A percentile compares a stretch with the other conserved stretches of the same genome.
Evolutionary conservation across 2,113 vertebrate species (phyloP).

Genomic region (Formicarius rufipectus): DNA sequence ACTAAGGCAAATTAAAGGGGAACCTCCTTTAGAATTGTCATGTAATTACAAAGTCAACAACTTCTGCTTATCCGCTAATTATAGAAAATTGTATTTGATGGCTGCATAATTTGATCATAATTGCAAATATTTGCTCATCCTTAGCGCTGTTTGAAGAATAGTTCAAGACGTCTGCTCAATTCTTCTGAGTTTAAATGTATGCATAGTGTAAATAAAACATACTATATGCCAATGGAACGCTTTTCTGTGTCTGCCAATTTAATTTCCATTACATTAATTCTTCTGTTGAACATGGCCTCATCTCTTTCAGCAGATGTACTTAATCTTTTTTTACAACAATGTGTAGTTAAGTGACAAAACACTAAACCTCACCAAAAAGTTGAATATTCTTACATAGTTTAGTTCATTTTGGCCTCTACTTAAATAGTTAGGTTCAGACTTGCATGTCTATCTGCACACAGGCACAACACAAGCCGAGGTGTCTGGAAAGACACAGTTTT

Average conservation of each 20-base stretch:
- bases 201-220: slow-evolving; percentile 1
- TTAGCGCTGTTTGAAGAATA: slow-evolving; percentile 4
- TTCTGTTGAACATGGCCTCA: not conserved
- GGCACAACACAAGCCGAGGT: not conserved
- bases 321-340: not conserved
- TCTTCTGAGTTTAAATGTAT: slow-evolving; percentile 34
- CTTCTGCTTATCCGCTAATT: slow-evolving; percentile 50
- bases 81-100: slow-evolving; percentile 61
- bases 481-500: not conserved
- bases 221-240: not conserved
- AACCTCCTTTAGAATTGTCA: slow-evolving; percentile 56
- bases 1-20: slow-evolving; percentile 19
- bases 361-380: not conserved
- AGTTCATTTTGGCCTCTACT: not conserved
- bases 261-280: not conserved
- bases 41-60: slow-evolving; percentile 61
- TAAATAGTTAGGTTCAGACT: not conserved
- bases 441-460: not conserved
- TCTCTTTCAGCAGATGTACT: not conserved
- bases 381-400: not conserved
- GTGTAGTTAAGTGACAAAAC: not conserved
- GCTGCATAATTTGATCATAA: slow-evolving; percentile 38
- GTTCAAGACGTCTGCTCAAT: not conserved
- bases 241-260: not conserved
- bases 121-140: slow-evolving; percentile 54